These are phyloP conservation scores for Phalacrocorax pelagicus DNA, from an alignment of 2,113 vertebrate genomes.

Conservation along the genomic window DNA sequence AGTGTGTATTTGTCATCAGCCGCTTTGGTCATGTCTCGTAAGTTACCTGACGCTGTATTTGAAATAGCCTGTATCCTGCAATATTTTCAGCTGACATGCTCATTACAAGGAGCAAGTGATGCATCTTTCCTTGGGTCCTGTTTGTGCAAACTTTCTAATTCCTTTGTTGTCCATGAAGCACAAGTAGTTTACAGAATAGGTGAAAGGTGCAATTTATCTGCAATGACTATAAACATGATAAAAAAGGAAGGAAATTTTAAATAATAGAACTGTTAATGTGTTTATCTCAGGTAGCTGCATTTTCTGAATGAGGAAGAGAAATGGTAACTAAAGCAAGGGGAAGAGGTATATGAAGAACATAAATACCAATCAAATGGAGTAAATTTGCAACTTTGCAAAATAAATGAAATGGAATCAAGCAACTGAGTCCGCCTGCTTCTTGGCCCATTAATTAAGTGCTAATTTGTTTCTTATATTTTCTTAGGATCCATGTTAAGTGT, in stretches of 20 bases:
- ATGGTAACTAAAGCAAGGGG: background rate
- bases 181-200: background rate
- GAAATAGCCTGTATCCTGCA: background rate
- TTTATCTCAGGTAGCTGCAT: background rate
- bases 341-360: background rate
- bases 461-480: background rate
- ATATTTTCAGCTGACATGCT: background rate
- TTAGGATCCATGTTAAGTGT: background rate
- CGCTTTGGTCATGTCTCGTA: background rate
- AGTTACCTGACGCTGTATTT: background rate
- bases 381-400: background rate
- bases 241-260: background rate
- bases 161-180: background rate
- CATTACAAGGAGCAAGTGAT: background rate
- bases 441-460: background rate
- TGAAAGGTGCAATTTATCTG: background rate
- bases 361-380: background rate
- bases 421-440: background rate
- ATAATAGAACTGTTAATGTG: background rate
- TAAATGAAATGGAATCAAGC: background rate
- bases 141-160: background rate
- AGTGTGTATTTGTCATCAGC: background rate
- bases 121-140: background rate
- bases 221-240: background rate
- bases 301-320: background rate